phyloP scores from a whole-genome alignment of 2,888 invertebrate genomes.

The Lagria hirta region DNA sequence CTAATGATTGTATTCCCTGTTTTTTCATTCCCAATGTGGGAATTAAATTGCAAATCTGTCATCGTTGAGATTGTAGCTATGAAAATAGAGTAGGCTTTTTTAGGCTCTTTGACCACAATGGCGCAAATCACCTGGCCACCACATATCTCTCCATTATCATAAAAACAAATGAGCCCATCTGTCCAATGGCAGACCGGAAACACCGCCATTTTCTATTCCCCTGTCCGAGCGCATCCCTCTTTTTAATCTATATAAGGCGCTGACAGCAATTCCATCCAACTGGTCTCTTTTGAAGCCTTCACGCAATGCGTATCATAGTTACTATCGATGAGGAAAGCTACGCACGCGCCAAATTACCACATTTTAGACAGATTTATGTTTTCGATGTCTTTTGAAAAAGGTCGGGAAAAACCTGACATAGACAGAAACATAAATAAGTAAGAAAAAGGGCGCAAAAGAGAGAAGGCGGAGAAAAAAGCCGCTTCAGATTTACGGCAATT shows the following conservation, averaged over 20 bases:
- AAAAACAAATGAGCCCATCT: conserved; percentile 48
- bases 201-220: conserved; percentile 50
- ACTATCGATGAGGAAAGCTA: conserved; percentile 42
- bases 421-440: too few relatives aligned
- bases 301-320: conserved; percentile 47
- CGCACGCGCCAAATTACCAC: conserved; percentile 36
- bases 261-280: conserved; percentile 40
- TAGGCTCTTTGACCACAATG: not conserved
- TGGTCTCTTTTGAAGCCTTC: conserved; percentile 31
- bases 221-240: conserved; percentile 48
- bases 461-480: too few relatives aligned
- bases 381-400: not conserved
- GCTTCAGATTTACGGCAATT: too few relatives aligned
- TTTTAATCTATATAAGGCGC: conserved; percentile 50
- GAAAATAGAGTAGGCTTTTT: conserved; percentile 4
- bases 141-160: conserved; percentile 43
- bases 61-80: too few relatives aligned
- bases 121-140: conserved; percentile 18
- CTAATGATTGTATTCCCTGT: too few relatives aligned
- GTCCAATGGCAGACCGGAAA: conserved; percentile 48
- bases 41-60: too few relatives aligned
- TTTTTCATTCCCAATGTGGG: too few relatives aligned
- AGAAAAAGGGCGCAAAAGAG: too few relatives aligned
- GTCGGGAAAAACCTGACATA: too few relatives aligned
- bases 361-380: conserved; percentile 29